Base-by-base conservation (phyloP, 2,888 invertebrate species). In the Cheiracanthium punctorium region DNA sequence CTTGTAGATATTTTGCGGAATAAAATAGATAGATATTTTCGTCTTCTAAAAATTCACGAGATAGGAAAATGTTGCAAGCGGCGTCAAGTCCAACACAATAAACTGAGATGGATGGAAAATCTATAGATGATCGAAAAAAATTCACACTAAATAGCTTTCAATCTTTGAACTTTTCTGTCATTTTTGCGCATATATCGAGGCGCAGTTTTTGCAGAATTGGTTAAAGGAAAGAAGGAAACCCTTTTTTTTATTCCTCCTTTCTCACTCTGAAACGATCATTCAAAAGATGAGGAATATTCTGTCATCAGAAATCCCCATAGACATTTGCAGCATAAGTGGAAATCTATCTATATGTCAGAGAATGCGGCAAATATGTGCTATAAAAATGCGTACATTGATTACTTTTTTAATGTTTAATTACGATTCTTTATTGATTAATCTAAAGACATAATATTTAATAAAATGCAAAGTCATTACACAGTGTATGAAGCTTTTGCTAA, bases 71-170 rank as follows among this genome's bases (percentile, higher is more conserved):
- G 85, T 80, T 80, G 80, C 85, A 80, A 80, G 75, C 71, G 74
- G 75, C 85, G 80, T 86, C 85, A 86, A 80, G 74, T 86, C 72
- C 85, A 86, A 86, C 80, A 80, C 85, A 86, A 86, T 80, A 86
- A 86, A 86, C 85, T 80, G 85, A 86, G 85, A 86, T 86, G 74
- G 85, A 86, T 86, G 80, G 85, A 86, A 86, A 86, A 86, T 86
- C 85, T 76, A 86, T 86, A 86, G 80, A 86, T 86, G 74, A 80
- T 86, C 80, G 80, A 86, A 86, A 86, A 86, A 80, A 86, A 80
- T 86, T 86, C 80, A 86, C 85, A 80, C 85, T 86, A 80, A 86
- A 86, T 86, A 86, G 85, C 85, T 86, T 86, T 86, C 85, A 86
- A 75, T 74, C 80, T 86, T 80, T 80, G 85, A 86, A 86, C 80